Percentiles rank a stretch among this genome's conserved stretches.
phyloP scores from a whole-genome alignment of 1,140 invertebrate species.

The Chlorops oryzae region DNA sequence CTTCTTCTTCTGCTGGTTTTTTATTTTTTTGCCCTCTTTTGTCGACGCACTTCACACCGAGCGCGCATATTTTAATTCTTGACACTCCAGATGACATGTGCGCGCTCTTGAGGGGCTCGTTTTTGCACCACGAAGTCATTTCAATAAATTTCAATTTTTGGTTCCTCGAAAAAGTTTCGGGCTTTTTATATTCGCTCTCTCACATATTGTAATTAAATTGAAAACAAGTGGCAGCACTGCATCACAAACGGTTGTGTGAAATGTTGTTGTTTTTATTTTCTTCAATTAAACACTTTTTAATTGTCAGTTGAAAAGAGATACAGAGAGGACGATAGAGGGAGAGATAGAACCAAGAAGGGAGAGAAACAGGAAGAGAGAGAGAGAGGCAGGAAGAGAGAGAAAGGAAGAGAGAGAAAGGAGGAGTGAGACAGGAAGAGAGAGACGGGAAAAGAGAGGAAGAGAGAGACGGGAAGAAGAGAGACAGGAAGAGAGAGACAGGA shows the following conservation, averaged over 20 bases:
- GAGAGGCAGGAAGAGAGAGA: constrained; percentile 3
- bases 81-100: constrained; percentile 8
- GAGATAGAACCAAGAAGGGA: no score
- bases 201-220: no score
- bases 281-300: no score
- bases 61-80: constrained; percentile 3
- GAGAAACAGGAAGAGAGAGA: constrained; percentile 6
- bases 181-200: no score
- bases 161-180: no score
- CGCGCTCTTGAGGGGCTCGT: no score
- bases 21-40: constrained; percentile 9
- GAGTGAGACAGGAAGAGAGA: neutral
- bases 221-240: constrained; percentile 9
- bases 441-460: neutral
- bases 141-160: no score
- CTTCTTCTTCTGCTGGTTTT: neutral
- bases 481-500: no score
- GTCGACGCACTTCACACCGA: constrained; percentile 9
- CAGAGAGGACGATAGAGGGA: neutral
- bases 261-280: neutral
- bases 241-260: constrained; percentile 5
- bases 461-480: neutral
- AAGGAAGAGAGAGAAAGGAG: neutral
- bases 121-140: no score
- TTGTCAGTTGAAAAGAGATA: neutral